These are phyloP conservation scores for Spheniscus mendiculus DNA, from an alignment of 2,113 vertebrate species.

Conservation along the genomic window DNA sequence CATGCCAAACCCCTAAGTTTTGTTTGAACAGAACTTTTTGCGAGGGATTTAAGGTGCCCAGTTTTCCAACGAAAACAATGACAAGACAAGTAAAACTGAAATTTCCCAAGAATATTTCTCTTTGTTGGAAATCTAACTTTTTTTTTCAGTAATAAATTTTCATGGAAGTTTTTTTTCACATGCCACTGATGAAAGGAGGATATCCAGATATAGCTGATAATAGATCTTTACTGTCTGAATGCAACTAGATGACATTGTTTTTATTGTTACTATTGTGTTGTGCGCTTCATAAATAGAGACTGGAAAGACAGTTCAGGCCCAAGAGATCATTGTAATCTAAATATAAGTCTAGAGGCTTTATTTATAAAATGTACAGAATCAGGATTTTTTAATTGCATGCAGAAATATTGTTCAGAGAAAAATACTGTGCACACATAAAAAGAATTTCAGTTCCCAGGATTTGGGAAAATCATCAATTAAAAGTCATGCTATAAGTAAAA, in stretches of 20 bases:
- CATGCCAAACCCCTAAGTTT: neutral
- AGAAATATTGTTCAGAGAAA: conserved; percentile 1
- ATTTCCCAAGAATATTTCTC: neutral
- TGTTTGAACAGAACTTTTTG: neutral
- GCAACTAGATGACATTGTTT: conserved; percentile 16
- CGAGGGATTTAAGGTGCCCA: neutral
- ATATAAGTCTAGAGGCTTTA: conserved; percentile 34
- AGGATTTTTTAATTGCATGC: neutral
- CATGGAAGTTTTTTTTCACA: neutral
- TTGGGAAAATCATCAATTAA: neutral
- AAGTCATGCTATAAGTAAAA: neutral
- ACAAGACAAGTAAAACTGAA: neutral
- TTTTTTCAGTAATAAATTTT: neutral
- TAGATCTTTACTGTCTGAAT: conserved; percentile 2
- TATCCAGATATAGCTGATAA: conserved; percentile 21
- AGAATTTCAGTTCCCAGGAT: neutral
- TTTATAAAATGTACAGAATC: conserved; percentile 38
- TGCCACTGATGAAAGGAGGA: neutral
- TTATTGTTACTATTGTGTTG: conserved; percentile 18
- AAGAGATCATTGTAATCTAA: conserved; percentile 58
- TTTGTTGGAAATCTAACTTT: neutral
- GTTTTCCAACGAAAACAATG: neutral
- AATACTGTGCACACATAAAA: neutral
- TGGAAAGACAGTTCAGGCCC: conserved; percentile 21
- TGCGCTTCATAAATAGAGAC: conserved; percentile 17